Base-by-base conservation (phyloP, 1,140 invertebrate species). In the Macrocentrus cingulum region DNA sequence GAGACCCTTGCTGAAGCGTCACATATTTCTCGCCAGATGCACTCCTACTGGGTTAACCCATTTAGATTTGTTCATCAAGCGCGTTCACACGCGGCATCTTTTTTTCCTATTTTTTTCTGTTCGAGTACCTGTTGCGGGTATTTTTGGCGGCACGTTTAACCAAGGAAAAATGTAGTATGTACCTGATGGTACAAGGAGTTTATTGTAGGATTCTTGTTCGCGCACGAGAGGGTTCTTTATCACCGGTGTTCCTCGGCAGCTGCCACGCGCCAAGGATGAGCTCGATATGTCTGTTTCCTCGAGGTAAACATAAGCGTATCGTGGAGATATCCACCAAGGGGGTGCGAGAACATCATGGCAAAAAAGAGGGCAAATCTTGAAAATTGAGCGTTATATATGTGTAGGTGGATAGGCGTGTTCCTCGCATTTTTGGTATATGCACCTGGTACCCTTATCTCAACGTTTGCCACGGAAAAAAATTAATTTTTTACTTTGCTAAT, bases 171-270 rank as follows among this genome's bases (percentile, higher is more conserved):
- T n/a, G n/a, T n/a, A n/a, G n/a, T n/a, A n/a, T 53, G 39, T 23
- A 53, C 51, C 51, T 42, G 51, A 53, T 8, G 34, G 51, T 11
- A 53, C 37, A 53, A 42, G 37, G 51, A 1, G 36, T 37, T 41
- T 25, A 41, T 53, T 53, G 51, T 53, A 29, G 25, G 50, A 20
- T 16, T 39, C 19, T 8, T 49, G 2, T 1, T 8, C 13, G 37
- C 16, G 20, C 15, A n/a, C n/a, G n/a, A n/a, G n/a, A 44, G 16
- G 41, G 16, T 44, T 8, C 19, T 18, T 46, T 46, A 46, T 46
- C 44, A 23, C 44, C 2, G 6, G 15, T 1, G 44, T 46, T 46
- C 20, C 44, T 46, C 44, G 25, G 44, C 44, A 46, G 44, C 44
- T 46, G 44, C 44, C 9, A 46, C 44, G 44, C 44, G 44, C 44